Percentiles rank a stretch among this genome's conserved stretches.
phyloP scores from a whole-genome alignment of 2,113 vertebrate genomes.

The Toxotes jaculatrix region DNA sequence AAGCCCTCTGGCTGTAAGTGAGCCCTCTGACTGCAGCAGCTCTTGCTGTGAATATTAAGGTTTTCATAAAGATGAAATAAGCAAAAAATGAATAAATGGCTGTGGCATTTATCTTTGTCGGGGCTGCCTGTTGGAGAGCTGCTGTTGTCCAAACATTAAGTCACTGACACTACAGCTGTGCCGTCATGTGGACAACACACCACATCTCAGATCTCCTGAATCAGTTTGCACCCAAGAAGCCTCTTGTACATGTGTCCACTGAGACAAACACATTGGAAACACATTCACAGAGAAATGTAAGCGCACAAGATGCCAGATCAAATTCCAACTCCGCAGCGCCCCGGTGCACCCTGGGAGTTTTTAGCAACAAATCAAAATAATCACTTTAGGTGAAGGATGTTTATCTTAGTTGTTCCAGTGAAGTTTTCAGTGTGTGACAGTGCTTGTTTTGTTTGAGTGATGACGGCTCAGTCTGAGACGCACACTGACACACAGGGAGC shows the following conservation, averaged over 20 bases:
- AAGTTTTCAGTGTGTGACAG: conserved; percentile 35
- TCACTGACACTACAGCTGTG: background rate
- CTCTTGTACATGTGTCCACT: background rate
- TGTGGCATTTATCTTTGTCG: background rate
- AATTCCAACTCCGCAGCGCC: conserved; percentile 1
- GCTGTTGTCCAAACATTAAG: background rate
- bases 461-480: conserved; percentile 16
- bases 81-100: background rate
- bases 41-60: background rate
- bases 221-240: conserved; percentile 9
- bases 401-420: conserved; percentile 46
- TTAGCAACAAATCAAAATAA: conserved; percentile 60
- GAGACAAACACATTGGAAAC: conserved; percentile 44
- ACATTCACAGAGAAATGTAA: conserved; percentile 40
- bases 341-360: conserved; percentile 26
- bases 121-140: background rate
- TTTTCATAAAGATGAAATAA: background rate
- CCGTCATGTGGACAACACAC: background rate
- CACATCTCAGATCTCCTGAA: background rate
- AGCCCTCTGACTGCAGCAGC: background rate
- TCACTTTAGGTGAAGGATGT: conserved; percentile 61
- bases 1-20: background rate
- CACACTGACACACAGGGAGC: conserved; percentile 23
- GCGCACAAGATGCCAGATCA: conserved; percentile 20
- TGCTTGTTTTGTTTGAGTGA: conserved; percentile 30